Percentiles rank a stretch among this genome's conserved stretches.
Conservation (phyloP, 2,888 invertebrate species). For the Neoascia interrupta region DNA sequence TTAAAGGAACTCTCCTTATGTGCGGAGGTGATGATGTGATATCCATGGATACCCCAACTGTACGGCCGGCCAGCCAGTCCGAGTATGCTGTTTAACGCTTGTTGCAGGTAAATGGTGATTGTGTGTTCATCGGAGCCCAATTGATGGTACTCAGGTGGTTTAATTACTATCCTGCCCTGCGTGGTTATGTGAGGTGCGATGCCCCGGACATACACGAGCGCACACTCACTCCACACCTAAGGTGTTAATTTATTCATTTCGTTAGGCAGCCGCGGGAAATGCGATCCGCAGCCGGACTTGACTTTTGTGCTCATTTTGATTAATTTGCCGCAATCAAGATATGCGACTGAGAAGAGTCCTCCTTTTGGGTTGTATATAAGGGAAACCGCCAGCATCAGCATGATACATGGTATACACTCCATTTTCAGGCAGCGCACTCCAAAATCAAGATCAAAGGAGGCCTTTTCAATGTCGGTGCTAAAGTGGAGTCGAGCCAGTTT, state of each 20-base stretch:
- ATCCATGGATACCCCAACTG: background rate
- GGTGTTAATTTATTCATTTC: conserved; percentile 69
- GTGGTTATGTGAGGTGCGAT: background rate
- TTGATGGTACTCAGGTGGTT: conserved; percentile 63
- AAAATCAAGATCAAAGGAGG: conserved; percentile 63
- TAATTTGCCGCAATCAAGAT: conserved; percentile 69
- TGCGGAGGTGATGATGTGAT: conserved; percentile 46
- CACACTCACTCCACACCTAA: conserved; percentile 54
- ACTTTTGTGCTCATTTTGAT: conserved; percentile 65
- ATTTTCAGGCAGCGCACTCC: background rate
- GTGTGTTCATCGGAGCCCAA: conserved; percentile 54
- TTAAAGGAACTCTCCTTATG: conserved; percentile 53
- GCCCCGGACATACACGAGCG: conserved; percentile 11
- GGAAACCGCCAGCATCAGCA: conserved; percentile 26
- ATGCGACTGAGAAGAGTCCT: conserved; percentile 41
- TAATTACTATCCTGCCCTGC: conserved; percentile 51
- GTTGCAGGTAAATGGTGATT: conserved; percentile 38
- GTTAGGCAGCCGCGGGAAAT: conserved; percentile 55
- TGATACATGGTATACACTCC: conserved; percentile 20
- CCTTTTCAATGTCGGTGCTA: background rate
- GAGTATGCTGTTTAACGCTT: conserved; percentile 23
- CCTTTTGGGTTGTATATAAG: conserved; percentile 37
- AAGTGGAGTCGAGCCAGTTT: conserved; percentile 24
- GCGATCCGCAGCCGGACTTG: conserved; percentile 25
- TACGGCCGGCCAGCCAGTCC: background rate